Percentiles rank a stretch among this genome's conserved stretches.
Evolutionary conservation across 2,888 invertebrate genomes (phyloP).

Genomic region (Drosophila neotestacea): DNA sequence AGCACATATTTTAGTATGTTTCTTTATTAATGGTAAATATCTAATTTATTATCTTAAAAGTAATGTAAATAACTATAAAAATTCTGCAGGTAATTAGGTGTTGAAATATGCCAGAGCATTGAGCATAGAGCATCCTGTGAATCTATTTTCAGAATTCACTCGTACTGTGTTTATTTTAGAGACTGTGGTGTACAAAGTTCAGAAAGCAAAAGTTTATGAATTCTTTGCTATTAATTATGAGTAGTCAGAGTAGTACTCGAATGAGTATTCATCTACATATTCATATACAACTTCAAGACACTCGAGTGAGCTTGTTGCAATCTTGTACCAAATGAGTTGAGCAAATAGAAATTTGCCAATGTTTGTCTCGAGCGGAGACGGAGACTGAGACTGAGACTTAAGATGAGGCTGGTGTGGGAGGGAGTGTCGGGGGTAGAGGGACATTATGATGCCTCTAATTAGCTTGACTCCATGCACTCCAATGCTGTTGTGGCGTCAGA

Average conservation of each 20-base stretch:
- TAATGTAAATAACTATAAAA: conserved; percentile 41
- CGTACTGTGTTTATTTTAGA: conserved; percentile 28
- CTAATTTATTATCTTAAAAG: conserved; percentile 50
- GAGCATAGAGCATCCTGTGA: conserved; percentile 46
- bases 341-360: conserved; percentile 78
- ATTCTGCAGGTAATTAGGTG: conserved; percentile 69
- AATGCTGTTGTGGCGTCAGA: conserved; percentile 30
- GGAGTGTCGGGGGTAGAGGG: conserved; percentile 7
- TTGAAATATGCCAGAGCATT: conserved; percentile 49
- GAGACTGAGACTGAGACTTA: neutral
- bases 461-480: conserved; percentile 46
- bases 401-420: neutral
- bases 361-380: conserved; percentile 41
- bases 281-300: conserved; percentile 37
- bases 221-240: conserved; percentile 66
- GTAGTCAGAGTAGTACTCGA: conserved; percentile 34
- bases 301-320: conserved; percentile 70
- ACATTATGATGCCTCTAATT: conserved; percentile 74
- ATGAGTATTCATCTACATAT: conserved; percentile 16
- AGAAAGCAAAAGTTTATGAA: conserved; percentile 42
- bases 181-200: conserved; percentile 54
- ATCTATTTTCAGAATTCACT: conserved; percentile 40
- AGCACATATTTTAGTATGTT: conserved; percentile 15
- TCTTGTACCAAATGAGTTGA: conserved; percentile 69
- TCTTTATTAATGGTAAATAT: conserved; percentile 41